Conservation (phyloP, 1,140 invertebrate species). For the Hyphantria cunea region DNA sequence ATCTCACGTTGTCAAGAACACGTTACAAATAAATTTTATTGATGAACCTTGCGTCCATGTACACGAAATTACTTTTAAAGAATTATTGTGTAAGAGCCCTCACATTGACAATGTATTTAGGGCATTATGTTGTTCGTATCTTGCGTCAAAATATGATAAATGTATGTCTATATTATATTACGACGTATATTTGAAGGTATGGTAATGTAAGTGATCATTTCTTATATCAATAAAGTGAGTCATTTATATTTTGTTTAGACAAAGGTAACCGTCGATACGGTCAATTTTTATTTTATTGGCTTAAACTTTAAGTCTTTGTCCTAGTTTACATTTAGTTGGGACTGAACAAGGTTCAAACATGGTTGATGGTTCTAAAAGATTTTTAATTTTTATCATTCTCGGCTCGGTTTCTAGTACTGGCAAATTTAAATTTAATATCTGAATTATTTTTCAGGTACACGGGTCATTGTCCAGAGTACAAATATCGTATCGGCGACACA, state of each 20-base stretch:
- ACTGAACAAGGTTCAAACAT: no score
- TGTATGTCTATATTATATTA: constrained; percentile 10
- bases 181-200: constrained; percentile 12
- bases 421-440: no score
- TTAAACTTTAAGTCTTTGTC: background rate
- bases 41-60: constrained; percentile 27
- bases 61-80: constrained; percentile 21
- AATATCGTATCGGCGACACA: constrained; percentile 86
- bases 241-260: background rate
- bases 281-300: background rate
- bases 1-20: constrained; percentile 16
- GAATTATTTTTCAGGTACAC: constrained; percentile 82
- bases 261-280: constrained; percentile 4
- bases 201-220: constrained; percentile 8
- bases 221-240: constrained; percentile 2
- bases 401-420: no score
- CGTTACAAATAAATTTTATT: constrained; percentile 27
- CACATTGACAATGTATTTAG: constrained; percentile 31
- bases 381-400: no score
- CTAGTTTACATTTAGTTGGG: constrained; percentile 4
- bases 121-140: constrained; percentile 17
- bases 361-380: background rate
- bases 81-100: constrained; percentile 17
- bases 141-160: constrained; percentile 29
- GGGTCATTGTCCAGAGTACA: constrained; percentile 88